Evolutionary conservation across 2,888 invertebrate genomes (phyloP), one percentile per base, ranked within the genome.

Genomic region (Campoplex nolae): DNA sequence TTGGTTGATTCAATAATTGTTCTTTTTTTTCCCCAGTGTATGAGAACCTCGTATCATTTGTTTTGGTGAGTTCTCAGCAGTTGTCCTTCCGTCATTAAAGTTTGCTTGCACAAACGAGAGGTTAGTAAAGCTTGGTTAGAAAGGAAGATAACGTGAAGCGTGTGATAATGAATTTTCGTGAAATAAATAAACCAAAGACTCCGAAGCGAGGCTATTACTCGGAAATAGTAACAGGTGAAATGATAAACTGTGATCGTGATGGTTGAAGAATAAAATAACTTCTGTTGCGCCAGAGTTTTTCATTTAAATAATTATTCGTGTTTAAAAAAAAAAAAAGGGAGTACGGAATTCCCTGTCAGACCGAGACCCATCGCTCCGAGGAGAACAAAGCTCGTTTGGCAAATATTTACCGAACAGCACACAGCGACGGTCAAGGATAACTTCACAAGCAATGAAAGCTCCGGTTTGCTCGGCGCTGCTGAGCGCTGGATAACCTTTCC

Each of bases 401-500:
- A 96, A 95, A 95, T 96, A 11, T 95, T 95, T 89, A 96, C 96
- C 0, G 96, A 96, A 58, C 95, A 95, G 74, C 93, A 96, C 83
- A 95, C 96, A 0, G 96, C 96, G 0, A 95, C 95, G 80, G 90
- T 96, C 54, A 92, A 94, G 62, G 94, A 95, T 3, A 94, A 95
- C 2, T 48, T 85, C 88, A 51, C 23, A 76, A 94, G 94, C 85
- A 95, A 95, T 0, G 93, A 94, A 62, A 95, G 94, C 85, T 93
- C 95, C 1, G 95, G 95, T 85, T 91, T 95, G 11, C 93, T 97
- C 11, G 94, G 96, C 16, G 96, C 96, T 0, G 96, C 96, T 0
- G 96, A 96, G 68, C 94, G 96, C 88, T 97, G 96, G 96, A 96
- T 96, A 81, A 96, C 95, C 0, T 96, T 96, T 87, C 95, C 95